A percentile compares a stretch with the other conserved stretches of the same genome.
These are phyloP conservation scores for Eucera pruinosa DNA, from an alignment of 2,888 invertebrate genomes.

Conservation along the genomic window DNA sequence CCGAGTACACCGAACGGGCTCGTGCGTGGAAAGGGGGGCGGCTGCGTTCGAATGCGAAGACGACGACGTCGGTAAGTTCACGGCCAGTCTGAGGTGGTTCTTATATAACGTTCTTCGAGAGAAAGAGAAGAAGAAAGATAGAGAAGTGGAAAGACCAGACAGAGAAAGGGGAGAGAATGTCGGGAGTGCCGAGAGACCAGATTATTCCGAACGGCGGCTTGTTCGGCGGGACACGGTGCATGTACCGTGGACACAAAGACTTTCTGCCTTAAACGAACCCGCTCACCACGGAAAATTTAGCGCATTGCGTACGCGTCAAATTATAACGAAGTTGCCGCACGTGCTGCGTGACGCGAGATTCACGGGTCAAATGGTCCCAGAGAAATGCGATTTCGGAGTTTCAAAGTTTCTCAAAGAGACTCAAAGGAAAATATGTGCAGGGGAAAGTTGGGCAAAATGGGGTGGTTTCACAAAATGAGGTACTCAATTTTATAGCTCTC, in stretches of 20 bases:
- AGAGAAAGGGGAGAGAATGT: slow-evolving; percentile 9
- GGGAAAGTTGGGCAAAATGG: no score
- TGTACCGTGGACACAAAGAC: slow-evolving; percentile 50
- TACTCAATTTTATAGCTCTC: no score
- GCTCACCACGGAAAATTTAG: slow-evolving; percentile 24
- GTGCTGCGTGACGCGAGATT: neutral
- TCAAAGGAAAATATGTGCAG: no score
- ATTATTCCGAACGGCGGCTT: slow-evolving; percentile 47
- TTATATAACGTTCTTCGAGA: slow-evolving; percentile 70
- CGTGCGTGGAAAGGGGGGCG: slow-evolving; percentile 69
- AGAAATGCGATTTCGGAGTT: neutral
- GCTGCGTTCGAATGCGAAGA: slow-evolving; percentile 72
- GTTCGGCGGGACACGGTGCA: slow-evolving; percentile 51
- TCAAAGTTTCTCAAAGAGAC: neutral
- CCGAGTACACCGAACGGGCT: slow-evolving; percentile 65
- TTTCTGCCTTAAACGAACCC: neutral
- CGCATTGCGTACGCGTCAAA: slow-evolving; percentile 11
- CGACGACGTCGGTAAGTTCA: slow-evolving; percentile 81
- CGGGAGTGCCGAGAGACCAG: slow-evolving; percentile 29
- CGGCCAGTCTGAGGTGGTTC: slow-evolving; percentile 81
- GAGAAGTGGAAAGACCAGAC: neutral
- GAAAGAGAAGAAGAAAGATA: neutral
- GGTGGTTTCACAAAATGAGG: no score
- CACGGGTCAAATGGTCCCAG: neutral
- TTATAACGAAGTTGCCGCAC: slow-evolving; percentile 7